phyloP scores from a whole-genome alignment of 64 coral and sea anemone genomes.

The Trachythela sp. region DNA sequence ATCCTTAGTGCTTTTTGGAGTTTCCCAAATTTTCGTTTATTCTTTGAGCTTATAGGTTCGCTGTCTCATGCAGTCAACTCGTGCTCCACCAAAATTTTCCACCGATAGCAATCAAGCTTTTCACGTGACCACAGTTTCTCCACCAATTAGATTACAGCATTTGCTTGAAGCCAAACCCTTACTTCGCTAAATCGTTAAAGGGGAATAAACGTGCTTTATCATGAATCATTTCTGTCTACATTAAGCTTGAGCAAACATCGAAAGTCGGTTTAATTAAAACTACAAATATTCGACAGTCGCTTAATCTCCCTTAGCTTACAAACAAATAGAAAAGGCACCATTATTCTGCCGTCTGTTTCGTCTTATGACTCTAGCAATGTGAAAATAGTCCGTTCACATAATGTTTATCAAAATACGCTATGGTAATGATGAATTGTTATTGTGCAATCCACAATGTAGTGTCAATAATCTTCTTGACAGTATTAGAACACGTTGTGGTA shows the following conservation, averaged over 20 bases:
- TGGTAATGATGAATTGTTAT: slow-evolving; percentile 3
- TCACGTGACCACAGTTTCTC: not conserved
- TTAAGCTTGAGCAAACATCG: not conserved
- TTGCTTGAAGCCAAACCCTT: too few relatives aligned
- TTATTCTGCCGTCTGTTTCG: not conserved
- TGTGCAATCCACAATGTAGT: slow-evolving; percentile 9
- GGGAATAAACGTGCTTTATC: not conserved
- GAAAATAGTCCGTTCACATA: not conserved
- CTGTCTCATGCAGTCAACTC: not conserved
- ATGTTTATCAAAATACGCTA: slow-evolving; percentile 12
- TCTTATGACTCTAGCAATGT: not conserved
- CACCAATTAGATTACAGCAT: not conserved
- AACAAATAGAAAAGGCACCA: slow-evolving; percentile 9
- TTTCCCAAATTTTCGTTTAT: too few relatives aligned
- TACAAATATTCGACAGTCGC: not conserved
- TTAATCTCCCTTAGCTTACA: not conserved
- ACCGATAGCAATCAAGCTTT: not conserved
- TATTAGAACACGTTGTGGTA: not conserved
- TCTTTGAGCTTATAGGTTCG: too few relatives aligned
- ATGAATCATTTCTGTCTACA: not conserved
- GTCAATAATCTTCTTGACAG: not conserved
- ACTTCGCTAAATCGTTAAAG: not conserved
- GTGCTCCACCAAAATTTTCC: not conserved
- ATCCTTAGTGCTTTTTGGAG: too few relatives aligned
- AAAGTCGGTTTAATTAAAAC: slow-evolving; percentile 6